Conservation (phyloP, 1,140 invertebrate genomes). For the Drosophila parabipectinata region DNA sequence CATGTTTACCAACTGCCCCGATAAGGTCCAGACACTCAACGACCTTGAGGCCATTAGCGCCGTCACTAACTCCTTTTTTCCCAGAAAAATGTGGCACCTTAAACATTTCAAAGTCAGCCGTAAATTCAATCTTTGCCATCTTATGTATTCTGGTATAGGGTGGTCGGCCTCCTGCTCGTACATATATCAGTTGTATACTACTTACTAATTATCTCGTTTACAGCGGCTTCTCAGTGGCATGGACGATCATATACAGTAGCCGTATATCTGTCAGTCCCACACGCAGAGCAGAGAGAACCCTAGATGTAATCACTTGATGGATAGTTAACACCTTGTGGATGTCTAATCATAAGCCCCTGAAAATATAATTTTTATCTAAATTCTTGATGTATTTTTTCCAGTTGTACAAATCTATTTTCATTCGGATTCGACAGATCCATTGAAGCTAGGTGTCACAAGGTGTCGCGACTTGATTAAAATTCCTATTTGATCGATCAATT, state of each 20-base stretch:
- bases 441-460: constrained; percentile 22
- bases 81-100: constrained; percentile 17
- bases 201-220: constrained; percentile 33
- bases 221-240: constrained; percentile 1
- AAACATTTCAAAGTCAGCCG: constrained; percentile 39
- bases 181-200: constrained; percentile 27
- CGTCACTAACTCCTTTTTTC: constrained; percentile 27
- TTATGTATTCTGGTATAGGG: constrained; percentile 15
- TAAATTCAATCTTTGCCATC: constrained; percentile 4
- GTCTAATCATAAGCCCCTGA: not conserved
- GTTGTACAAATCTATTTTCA: not conserved
- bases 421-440: not conserved
- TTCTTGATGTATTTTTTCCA: not conserved
- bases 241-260: constrained; percentile 17
- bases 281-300: not conserved
- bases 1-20: constrained; percentile 34
- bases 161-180: not conserved
- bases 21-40: constrained; percentile 25
- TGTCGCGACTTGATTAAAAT: constrained; percentile 10
- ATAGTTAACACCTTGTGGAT: constrained; percentile 38
- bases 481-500: constrained; percentile 22
- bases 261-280: constrained; percentile 29
- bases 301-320: constrained; percentile 12
- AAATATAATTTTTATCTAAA: not conserved
- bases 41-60: constrained; percentile 27